Evolutionary conservation across 2,888 invertebrate species (phyloP).

Genomic region (Hoplodrina ambigua): DNA sequence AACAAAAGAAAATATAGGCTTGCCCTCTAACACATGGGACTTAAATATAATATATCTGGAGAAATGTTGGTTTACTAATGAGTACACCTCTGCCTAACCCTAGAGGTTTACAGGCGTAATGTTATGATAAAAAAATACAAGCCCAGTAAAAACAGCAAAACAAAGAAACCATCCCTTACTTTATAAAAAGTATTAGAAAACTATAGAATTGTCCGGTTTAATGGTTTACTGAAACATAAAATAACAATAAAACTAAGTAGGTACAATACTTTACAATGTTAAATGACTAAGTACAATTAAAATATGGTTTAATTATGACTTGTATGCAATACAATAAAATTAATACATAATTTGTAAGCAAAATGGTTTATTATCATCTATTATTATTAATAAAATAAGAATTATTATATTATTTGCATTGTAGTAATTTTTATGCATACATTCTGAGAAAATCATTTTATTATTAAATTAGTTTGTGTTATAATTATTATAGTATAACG

Average conservation of each 20-base stretch:
- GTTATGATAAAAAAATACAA: too few species aligned
- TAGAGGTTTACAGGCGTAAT: too few species aligned
- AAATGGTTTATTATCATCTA: background rate
- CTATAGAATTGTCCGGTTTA: background rate
- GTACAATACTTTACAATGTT: background rate
- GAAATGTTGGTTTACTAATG: too few species aligned
- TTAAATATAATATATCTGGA: too few species aligned
- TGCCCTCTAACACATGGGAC: too few species aligned
- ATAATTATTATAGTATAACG: too few species aligned
- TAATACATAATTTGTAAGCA: background rate
- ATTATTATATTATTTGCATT: background rate
- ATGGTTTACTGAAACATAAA: slow-evolving; percentile 6
- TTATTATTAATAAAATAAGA: background rate
- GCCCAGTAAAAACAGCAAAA: background rate
- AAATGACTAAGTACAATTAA: background rate
- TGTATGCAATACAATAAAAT: background rate
- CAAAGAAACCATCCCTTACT: too few species aligned
- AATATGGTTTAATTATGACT: background rate
- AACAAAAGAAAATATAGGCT: too few species aligned
- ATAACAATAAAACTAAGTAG: background rate
- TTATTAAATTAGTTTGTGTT: background rate
- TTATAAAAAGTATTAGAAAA: too few species aligned
- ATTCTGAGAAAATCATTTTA: background rate
- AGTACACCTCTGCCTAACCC: too few species aligned
- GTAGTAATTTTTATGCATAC: background rate